A percentile compares a stretch with the other conserved stretches of the same genome.
These are phyloP conservation scores for Dasyornis broadbenti DNA, from an alignment of 2,113 vertebrate species.

Conservation along the genomic window DNA sequence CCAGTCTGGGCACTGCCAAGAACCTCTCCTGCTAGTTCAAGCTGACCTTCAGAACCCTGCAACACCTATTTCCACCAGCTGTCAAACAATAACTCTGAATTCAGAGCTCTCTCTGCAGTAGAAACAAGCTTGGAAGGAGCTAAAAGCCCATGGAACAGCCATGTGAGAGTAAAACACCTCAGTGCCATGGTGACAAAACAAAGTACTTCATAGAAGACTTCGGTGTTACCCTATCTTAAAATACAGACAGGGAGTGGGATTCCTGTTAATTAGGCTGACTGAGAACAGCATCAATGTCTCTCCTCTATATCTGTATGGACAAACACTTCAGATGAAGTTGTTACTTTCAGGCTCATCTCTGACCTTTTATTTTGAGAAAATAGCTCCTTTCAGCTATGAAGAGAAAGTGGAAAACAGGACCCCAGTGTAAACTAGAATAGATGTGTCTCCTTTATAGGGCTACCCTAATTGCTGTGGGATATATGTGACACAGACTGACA, in stretches of 20 bases:
- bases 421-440: neutral
- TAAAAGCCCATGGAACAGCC: neutral
- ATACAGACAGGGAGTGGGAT: neutral
- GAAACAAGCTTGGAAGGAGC: neutral
- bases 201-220: neutral
- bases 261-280: neutral
- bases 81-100: neutral
- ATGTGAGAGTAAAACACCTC: neutral
- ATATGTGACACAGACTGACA: neutral
- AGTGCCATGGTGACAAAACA: neutral
- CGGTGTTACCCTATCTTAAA: rapidly evolving
- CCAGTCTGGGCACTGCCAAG: neutral
- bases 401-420: neutral
- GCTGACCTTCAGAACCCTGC: neutral
- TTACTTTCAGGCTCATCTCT: neutral
- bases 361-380: neutral
- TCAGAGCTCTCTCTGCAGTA: neutral
- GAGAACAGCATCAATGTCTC: neutral
- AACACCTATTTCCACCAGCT: neutral
- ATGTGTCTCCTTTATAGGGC: neutral
- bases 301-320: neutral
- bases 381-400: neutral
- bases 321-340: neutral
- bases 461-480: neutral
- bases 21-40: neutral